Evolutionary conservation across 2,113 vertebrate species (phyloP).

Genomic region (Agelaius phoeniceus): DNA sequence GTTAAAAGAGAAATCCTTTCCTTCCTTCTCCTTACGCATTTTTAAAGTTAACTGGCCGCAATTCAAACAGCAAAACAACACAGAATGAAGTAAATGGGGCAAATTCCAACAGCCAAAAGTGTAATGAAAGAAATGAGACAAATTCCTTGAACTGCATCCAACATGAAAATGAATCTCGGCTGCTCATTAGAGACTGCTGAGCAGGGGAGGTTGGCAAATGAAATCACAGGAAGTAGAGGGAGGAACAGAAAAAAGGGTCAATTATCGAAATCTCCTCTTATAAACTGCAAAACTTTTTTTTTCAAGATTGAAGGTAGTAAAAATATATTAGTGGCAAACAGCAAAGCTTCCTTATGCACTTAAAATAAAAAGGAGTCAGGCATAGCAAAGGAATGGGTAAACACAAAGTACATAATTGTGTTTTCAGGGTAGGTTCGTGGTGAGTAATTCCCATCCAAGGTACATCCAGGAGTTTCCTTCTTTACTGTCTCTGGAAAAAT

Average conservation of each 20-base stretch:
- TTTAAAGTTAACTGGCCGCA: not conserved
- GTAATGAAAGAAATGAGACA: conserved; percentile 56
- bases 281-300: not conserved
- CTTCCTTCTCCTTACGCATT: not conserved
- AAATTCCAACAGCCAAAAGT: conserved; percentile 8
- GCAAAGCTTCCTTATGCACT: not conserved
- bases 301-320: not conserved
- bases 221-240: not conserved
- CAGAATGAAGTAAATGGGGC: conserved; percentile 4
- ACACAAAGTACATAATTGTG: not conserved
- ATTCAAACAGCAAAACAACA: not conserved
- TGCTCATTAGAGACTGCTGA: not conserved
- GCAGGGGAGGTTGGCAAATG: not conserved
- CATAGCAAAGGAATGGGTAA: not conserved
- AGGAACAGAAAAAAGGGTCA: not conserved
- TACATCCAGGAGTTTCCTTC: not conserved
- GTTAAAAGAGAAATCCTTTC: not conserved
- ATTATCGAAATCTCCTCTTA: conserved; percentile 4
- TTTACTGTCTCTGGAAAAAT: not conserved
- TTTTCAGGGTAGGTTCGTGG: not conserved
- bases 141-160: conserved; percentile 48
- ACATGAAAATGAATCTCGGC: conserved; percentile 23
- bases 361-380: not conserved
- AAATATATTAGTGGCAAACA: not conserved
- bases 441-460: not conserved